These are phyloP conservation scores for Pteria penguin DNA, from an alignment of 2,888 invertebrate genomes.

Conservation along the genomic window DNA sequence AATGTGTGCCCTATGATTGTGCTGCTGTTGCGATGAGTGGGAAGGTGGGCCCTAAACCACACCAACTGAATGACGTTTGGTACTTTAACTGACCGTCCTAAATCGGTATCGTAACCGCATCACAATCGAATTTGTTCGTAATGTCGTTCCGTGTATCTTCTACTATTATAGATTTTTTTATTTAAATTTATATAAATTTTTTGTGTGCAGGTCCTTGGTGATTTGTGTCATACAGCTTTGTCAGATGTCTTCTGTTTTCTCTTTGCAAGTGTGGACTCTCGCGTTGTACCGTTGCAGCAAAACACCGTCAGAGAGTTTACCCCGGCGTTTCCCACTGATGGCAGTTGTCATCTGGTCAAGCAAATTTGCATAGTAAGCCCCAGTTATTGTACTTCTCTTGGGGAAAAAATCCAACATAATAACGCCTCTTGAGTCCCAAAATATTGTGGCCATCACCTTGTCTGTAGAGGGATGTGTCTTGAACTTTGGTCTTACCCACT, in stretches of 20 bases:
- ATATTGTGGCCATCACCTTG: conserved; percentile 1
- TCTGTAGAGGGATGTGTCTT: background rate
- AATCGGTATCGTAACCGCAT: too few relatives aligned
- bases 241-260: background rate
- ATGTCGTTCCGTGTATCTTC: too few relatives aligned
- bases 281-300: background rate
- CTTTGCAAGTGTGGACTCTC: background rate
- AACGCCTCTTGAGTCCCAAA: background rate
- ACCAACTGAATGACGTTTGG: too few relatives aligned
- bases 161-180: too few relatives aligned
- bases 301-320: background rate
- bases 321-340: background rate
- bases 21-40: too few relatives aligned
- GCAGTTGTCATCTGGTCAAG: background rate
- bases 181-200: too few relatives aligned
- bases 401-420: background rate
- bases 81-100: too few relatives aligned
- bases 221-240: too few relatives aligned
- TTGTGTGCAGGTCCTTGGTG: too few relatives aligned
- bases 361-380: background rate
- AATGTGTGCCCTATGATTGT: too few relatives aligned
- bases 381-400: background rate
- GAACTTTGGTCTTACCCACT: conserved; percentile 3
- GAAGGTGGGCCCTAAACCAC: too few relatives aligned
- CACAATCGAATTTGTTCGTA: too few relatives aligned